Conservation (phyloP, 1,140 invertebrate genomes). For the Trichonephila inaurata region DNA sequence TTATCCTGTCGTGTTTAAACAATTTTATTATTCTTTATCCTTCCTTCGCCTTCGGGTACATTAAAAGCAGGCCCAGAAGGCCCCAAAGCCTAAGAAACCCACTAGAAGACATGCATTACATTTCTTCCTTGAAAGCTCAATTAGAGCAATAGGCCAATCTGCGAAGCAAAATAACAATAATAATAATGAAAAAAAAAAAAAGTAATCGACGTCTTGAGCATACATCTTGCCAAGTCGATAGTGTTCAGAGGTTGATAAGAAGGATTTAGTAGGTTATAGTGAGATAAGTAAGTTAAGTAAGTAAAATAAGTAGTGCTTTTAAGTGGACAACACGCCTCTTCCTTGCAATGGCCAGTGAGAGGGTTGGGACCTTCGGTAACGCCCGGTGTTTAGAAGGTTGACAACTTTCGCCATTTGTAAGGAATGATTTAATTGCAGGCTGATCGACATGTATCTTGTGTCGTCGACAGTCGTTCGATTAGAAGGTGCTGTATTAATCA, state of each 20-base stretch:
- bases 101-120: neutral
- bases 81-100: neutral
- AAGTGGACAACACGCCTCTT: slow-evolving; percentile 37
- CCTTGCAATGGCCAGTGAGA: neutral
- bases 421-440: slow-evolving; percentile 53
- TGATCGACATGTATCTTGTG: slow-evolving; percentile 1
- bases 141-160: slow-evolving; percentile 53
- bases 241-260: neutral
- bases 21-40: slow-evolving; percentile 22
- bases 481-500: slow-evolving; percentile 24
- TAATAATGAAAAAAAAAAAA: neutral
- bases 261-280: slow-evolving; percentile 45
- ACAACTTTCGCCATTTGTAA: slow-evolving; percentile 18
- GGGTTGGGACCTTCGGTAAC: slow-evolving; percentile 37
- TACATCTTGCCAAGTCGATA: slow-evolving; percentile 41
- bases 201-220: neutral
- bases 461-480: neutral
- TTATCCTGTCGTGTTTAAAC: slow-evolving; percentile 36
- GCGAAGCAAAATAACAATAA: neutral
- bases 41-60: neutral
- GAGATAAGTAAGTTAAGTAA: neutral
- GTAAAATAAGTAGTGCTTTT: neutral
- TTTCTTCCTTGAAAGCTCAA: slow-evolving; percentile 36
- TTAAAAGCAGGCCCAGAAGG: neutral
- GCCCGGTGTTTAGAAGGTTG: slow-evolving; percentile 42